Evolutionary conservation across 2,113 vertebrate species (phyloP).

Genomic region (Urocitellus parryii): DNA sequence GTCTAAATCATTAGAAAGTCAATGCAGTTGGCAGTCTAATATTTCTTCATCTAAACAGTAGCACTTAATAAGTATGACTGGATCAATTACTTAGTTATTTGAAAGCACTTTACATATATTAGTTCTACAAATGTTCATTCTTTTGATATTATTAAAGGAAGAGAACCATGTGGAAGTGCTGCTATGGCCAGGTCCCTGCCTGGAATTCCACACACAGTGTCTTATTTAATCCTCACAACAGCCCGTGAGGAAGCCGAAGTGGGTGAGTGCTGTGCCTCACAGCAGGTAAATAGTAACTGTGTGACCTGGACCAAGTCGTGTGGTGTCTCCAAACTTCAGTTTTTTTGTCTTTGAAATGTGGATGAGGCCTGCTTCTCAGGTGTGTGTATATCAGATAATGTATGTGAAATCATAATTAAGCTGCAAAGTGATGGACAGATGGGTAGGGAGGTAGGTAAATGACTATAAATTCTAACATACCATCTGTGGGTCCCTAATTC

Average conservation of each 20-base stretch:
- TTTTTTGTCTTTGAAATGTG: not conserved
- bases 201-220: not conserved
- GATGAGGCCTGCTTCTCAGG: not conserved
- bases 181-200: not conserved
- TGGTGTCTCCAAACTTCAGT: not conserved
- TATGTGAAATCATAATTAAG: not conserved
- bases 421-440: not conserved
- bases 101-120: slow-evolving; percentile 40
- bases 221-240: not conserved
- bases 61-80: slow-evolving; percentile 12
- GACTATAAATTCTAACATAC: not conserved
- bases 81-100: slow-evolving; percentile 18
- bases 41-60: slow-evolving; percentile 27
- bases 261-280: not conserved
- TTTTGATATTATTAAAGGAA: slow-evolving; percentile 33
- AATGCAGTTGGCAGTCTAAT: slow-evolving; percentile 29
- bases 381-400: not conserved
- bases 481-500: slow-evolving; percentile 16
- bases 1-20: slow-evolving; percentile 57
- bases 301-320: not conserved
- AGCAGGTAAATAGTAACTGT: not conserved
- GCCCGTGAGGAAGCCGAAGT: not conserved
- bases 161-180: not conserved
- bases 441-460: too few species aligned
- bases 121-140: not conserved